These are phyloP conservation scores for Octodon degus DNA, from an alignment of 2,113 vertebrate genomes.

Conservation along the genomic window DNA sequence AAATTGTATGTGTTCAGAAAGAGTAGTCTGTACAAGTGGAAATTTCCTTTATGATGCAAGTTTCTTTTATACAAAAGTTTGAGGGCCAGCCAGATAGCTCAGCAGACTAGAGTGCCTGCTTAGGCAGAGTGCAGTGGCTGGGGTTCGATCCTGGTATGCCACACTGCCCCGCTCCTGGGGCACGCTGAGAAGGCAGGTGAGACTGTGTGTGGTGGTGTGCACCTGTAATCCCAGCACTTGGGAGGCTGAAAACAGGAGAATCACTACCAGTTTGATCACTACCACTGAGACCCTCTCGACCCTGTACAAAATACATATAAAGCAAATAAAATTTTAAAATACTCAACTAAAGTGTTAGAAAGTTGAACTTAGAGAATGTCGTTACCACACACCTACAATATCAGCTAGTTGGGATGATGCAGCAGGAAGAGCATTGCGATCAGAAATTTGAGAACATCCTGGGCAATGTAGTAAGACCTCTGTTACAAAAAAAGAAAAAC, in stretches of 20 bases:
- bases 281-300: no score
- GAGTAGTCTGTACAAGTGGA: not conserved
- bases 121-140: no score
- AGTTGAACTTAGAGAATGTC: not conserved
- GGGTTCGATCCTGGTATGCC: no score
- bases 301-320: no score
- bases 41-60: not conserved
- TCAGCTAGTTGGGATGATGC: not conserved
- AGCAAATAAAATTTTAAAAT: not conserved
- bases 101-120: no score
- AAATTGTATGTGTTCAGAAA: not conserved
- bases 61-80: not conserved
- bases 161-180: no score
- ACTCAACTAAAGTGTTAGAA: not conserved
- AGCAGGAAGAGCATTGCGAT: not conserved
- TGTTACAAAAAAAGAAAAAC: not conserved
- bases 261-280: no score
- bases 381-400: not conserved
- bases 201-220: no score
- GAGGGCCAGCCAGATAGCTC: no score
- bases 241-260: no score
- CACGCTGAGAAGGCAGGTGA: no score
- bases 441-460: not conserved
- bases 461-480: not conserved
- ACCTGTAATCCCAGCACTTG: no score